Percentiles rank a stretch among this genome's conserved stretches.
phyloP scores from a whole-genome alignment of 2,888 invertebrate genomes.

The Amblyteles armatorius region DNA sequence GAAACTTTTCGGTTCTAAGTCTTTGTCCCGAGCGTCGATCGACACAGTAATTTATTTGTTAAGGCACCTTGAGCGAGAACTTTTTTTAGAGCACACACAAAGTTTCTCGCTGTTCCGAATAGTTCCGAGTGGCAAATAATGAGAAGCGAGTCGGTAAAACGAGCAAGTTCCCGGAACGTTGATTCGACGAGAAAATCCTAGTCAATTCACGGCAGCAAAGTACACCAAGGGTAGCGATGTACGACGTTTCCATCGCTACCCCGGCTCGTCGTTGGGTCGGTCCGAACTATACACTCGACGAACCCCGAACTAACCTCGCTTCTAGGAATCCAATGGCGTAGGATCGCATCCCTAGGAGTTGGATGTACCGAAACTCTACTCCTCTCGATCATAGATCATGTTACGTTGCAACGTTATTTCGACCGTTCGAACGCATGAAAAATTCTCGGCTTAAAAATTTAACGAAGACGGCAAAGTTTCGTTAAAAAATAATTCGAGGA shows the following conservation, averaged over 20 bases:
- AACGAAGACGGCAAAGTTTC: neutral
- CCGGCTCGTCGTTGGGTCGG: conserved; percentile 73
- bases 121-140: neutral
- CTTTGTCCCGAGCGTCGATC: neutral
- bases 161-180: neutral
- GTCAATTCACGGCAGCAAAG: conserved; percentile 39
- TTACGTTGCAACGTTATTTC: neutral
- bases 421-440: neutral
- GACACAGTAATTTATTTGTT: neutral
- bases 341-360: conserved; percentile 68
- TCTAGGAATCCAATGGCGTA: conserved; percentile 81
- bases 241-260: conserved; percentile 71
- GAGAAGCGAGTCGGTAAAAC: neutral
- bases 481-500: neutral
- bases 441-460: neutral
- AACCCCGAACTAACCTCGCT: conserved; percentile 74
- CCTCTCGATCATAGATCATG: neutral
- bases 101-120: neutral
- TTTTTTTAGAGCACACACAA: neutral
- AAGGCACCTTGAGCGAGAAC: neutral
- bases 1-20: conserved; percentile 1
- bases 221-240: conserved; percentile 63
- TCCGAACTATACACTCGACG: conserved; percentile 68
- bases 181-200: conserved; percentile 64
- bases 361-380: conserved; percentile 6